phyloP scores from a whole-genome alignment of 2,888 invertebrate genomes.

The Plusia festucae region DNA sequence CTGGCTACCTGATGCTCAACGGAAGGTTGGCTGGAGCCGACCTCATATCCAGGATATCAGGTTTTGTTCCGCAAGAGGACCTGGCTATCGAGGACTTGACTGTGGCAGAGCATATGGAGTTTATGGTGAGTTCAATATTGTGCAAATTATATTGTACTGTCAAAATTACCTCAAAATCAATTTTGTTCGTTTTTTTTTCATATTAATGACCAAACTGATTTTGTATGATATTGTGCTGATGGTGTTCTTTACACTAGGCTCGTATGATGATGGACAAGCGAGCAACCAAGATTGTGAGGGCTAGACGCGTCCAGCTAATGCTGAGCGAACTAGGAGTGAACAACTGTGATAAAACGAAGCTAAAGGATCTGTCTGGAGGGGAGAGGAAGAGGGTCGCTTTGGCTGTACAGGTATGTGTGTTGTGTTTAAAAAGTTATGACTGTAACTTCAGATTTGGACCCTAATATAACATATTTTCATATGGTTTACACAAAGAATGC shows the following conservation, averaged over 20 bases:
- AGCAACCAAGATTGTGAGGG: conserved; percentile 75
- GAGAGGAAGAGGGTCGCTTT: conserved; percentile 96
- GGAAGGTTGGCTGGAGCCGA: conserved; percentile 90
- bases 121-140: conserved; percentile 91
- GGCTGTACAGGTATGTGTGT: conserved; percentile 93
- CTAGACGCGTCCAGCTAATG: conserved; percentile 79
- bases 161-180: too few species aligned
- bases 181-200: too few species aligned
- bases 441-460: too few species aligned
- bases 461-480: too few species aligned
- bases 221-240: too few species aligned
- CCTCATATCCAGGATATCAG: conserved; percentile 93
- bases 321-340: conserved; percentile 92
- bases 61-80: conserved; percentile 96
- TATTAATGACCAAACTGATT: too few species aligned
- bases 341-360: conserved; percentile 92
- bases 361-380: conserved; percentile 95
- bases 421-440: too few species aligned
- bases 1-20: conserved; percentile 92
- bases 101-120: conserved; percentile 94
- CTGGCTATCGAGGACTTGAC: conserved; percentile 94
- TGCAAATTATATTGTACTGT: too few species aligned
- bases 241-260: too few species aligned
- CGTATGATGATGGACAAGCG: conserved; percentile 93
- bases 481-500: too few species aligned